These are phyloP conservation scores for Cylloceria caligata DNA, from an alignment of 2,888 invertebrate species.

Conservation along the genomic window DNA sequence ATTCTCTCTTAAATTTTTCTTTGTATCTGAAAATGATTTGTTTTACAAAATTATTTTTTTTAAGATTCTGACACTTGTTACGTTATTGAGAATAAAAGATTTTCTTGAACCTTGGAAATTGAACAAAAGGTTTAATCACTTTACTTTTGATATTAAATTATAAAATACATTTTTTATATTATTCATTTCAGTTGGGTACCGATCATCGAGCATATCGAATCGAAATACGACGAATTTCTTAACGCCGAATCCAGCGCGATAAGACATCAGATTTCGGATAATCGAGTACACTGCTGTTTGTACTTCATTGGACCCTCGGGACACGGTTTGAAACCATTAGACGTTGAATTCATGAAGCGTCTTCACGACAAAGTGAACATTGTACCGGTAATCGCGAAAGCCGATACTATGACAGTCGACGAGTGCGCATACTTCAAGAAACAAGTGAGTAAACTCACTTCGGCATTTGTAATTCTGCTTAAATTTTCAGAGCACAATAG, in stretches of 20 bases:
- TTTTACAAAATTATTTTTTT: no score
- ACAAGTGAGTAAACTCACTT: constrained; percentile 88
- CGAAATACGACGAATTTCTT: constrained; percentile 98
- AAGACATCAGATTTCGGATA: constrained; percentile 94
- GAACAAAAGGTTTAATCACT: no score
- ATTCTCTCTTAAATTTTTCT: neutral
- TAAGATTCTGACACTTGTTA: no score
- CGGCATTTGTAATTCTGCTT: constrained; percentile 24
- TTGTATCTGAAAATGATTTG: no score
- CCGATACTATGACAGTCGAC: constrained; percentile 99
- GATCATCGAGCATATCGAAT: constrained; percentile 98
- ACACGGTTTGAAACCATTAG: constrained; percentile 98
- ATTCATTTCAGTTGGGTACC: constrained; percentile 96
- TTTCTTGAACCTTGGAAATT: neutral
- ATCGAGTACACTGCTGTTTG: constrained; percentile 98
- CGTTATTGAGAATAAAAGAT: neutral
- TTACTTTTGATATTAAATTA: no score
- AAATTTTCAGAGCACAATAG: constrained; percentile 10
- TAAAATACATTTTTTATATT: no score
- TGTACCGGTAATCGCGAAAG: constrained; percentile 99
- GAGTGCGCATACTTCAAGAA: constrained; percentile 98
- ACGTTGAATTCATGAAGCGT: constrained; percentile 99
- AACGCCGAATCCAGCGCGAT: constrained; percentile 98
- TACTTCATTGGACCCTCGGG: constrained; percentile 99
- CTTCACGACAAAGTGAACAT: constrained; percentile 99